Evolutionary conservation across 2,113 vertebrate genomes (phyloP), one percentile per base, ranked within the genome.

Genomic region (Scartelaos histophorus): DNA sequence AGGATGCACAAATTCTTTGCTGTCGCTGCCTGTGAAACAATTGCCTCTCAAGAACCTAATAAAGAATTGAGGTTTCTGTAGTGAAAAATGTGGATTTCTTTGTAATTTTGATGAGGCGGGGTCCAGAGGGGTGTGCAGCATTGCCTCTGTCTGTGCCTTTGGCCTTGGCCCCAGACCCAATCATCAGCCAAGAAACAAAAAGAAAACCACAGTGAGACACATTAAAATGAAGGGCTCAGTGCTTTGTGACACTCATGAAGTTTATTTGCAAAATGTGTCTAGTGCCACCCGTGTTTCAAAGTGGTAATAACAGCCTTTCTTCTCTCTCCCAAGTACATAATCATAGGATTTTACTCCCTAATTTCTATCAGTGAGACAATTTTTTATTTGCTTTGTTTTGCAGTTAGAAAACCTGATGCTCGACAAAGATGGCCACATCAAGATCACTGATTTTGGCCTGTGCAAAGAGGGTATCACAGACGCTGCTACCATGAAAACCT

Each of bases 381-480:
- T 76, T 22, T 76, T n/a, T n/a, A 13, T 76, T 75, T 76, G 58
- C 2, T 82, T 58, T 82, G 34, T 54, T 17, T 71, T 79, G 22
- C 93, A 99, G 97, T 91, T 99, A 94, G 97, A 99, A 88, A 99
- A 99, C 92, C 90, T 99, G 86, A 98, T 99, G 97, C 93, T 98
- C 89, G 97, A 98, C 92, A 99, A 99, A 94, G 97, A 99, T 51
- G 97, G 97, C 60, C 97, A 99, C 85, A 97, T 99, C 92, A 99
- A 99, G 92, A 99, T 99, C 87, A 98, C 97, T 61, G 97, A 99
- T 87, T 99, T 98, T 76, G 97, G 97, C 78, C 96, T 99, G 80
- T 99, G 97, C 92, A 99, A 99, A 90, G 97, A 98, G 92, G 97
- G 97, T 76, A 99, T 99, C 93, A 98, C 97, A 77, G 97, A 99